These are phyloP conservation scores for Dendrocincla tyrannina DNA, from an alignment of 2,797 vertebrate genomes.

Conservation along the genomic window DNA sequence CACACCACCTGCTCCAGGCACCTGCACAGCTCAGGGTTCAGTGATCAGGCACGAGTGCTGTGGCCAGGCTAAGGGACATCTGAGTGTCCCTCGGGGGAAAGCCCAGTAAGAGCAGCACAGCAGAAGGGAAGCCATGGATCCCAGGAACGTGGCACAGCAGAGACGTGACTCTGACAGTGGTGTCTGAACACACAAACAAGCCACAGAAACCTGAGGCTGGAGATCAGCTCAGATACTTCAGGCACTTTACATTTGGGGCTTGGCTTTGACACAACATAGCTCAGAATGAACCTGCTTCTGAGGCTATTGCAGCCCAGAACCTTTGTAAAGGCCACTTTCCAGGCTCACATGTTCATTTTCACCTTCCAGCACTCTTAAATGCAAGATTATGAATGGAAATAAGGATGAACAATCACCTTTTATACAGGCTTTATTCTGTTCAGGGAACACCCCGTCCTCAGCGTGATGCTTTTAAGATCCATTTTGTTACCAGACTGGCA, in stretches of 20 bases:
- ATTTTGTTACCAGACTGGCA: neutral
- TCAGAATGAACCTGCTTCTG: neutral
- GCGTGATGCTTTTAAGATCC: neutral
- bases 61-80: neutral
- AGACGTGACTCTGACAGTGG: neutral
- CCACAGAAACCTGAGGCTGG: neutral
- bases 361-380: neutral
- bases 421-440: neutral
- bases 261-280: neutral
- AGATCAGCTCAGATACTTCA: neutral
- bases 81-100: neutral
- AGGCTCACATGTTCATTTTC: neutral
- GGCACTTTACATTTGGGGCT: neutral
- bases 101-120: neutral
- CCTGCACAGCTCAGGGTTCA: neutral
- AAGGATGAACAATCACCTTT: neutral
- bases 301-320: neutral
- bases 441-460: neutral
- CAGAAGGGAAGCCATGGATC: neutral
- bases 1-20: neutral
- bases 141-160: neutral
- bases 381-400: neutral
- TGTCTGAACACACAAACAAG: neutral
- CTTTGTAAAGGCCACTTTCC: neutral
- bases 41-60: neutral